Percentiles rank a stretch among this genome's conserved stretches.
These are phyloP conservation scores for Mechanitis messenoides DNA, from an alignment of 2,888 invertebrate species.

Conservation along the genomic window DNA sequence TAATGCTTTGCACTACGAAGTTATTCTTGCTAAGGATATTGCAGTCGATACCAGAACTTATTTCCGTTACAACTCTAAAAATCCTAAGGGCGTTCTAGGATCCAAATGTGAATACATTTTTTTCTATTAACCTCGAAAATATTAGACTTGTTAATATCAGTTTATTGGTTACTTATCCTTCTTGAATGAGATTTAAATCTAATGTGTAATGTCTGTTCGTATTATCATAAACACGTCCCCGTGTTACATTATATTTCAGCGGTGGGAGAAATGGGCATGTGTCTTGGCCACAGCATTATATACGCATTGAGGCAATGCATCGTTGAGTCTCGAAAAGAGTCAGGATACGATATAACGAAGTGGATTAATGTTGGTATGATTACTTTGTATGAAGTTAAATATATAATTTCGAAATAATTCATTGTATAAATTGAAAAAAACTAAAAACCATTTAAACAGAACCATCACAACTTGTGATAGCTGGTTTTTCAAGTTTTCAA, in stretches of 20 bases:
- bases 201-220: too few species aligned
- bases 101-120: constrained; percentile 76
- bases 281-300: constrained; percentile 49
- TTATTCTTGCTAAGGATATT: constrained; percentile 81
- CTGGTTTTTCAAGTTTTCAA: too few species aligned
- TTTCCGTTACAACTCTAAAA: constrained; percentile 78
- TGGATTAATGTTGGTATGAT: constrained; percentile 57
- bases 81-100: constrained; percentile 79
- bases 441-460: too few species aligned
- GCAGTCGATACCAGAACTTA: constrained; percentile 80
- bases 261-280: constrained; percentile 66
- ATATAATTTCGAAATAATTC: too few species aligned
- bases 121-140: background rate
- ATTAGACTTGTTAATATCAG: too few species aligned
- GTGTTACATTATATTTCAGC: constrained; percentile 39
- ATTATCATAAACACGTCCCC: too few species aligned
- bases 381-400: background rate
- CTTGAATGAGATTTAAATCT: too few species aligned
- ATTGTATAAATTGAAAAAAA: too few species aligned
- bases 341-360: constrained; percentile 46
- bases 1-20: constrained; percentile 83
- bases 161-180: too few species aligned
- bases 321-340: constrained; percentile 55
- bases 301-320: constrained; percentile 57
- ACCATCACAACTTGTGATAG: too few species aligned